Percentiles rank a stretch among this genome's conserved stretches.
These are phyloP conservation scores for Mormyrops attenuatus DNA, from an alignment of 2,797 vertebrate genomes.

Conservation along the genomic window DNA sequence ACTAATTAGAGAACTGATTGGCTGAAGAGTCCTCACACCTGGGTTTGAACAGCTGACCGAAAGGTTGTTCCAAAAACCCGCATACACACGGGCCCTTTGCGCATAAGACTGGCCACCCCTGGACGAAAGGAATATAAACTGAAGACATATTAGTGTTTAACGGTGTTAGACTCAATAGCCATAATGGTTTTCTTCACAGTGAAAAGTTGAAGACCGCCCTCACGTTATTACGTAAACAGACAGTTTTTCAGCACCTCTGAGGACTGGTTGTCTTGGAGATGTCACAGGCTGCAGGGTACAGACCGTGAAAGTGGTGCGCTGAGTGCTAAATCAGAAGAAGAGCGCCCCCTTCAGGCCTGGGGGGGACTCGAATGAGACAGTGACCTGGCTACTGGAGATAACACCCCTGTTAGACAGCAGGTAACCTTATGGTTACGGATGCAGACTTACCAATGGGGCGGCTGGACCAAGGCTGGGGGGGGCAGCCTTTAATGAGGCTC, in stretches of 20 bases:
- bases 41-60: not conserved
- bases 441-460: not conserved
- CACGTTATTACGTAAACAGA: conserved; percentile 12
- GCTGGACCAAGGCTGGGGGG: not conserved
- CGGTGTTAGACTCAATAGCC: not conserved
- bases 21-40: not conserved
- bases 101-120: not conserved
- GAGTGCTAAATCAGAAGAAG: conserved; percentile 44
- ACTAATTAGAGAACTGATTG: not conserved
- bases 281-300: not conserved
- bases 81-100: not conserved
- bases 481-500: not conserved
- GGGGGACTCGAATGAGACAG: not conserved
- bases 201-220: conserved; percentile 6
- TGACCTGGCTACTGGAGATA: not conserved
- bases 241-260: not conserved
- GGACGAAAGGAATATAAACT: not conserved
- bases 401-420: not conserved
- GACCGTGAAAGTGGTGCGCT: not conserved
- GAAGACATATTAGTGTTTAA: not conserved
- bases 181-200: conserved; percentile 18
- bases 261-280: conserved; percentile 25
- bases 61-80: not conserved
- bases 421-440: not conserved
- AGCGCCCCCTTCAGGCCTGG: not conserved